Percentiles rank a stretch among this genome's conserved stretches.
These are phyloP conservation scores for Temnothorax curvispinosus DNA, from an alignment of 1,140 invertebrate genomes.

Conservation along the genomic window DNA sequence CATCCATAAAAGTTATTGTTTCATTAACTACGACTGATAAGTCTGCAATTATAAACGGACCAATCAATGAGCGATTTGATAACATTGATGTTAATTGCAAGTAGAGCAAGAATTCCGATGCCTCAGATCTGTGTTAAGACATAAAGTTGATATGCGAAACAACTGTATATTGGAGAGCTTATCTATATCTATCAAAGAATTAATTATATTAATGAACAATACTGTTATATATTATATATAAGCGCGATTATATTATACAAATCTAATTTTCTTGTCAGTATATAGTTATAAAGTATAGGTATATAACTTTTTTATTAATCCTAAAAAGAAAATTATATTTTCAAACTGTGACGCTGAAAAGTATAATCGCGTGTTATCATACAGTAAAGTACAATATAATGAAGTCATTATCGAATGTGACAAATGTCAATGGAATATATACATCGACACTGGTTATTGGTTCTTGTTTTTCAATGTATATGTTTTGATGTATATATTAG, in stretches of 20 bases:
- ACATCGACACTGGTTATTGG: too few species aligned
- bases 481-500: too few species aligned
- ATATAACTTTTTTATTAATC: too few species aligned
- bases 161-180: background rate
- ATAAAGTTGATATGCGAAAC: background rate
- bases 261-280: too few species aligned
- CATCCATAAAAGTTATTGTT: conserved; percentile 35
- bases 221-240: background rate
- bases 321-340: too few species aligned
- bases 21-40: background rate
- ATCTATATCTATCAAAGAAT: background rate
- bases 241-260: background rate
- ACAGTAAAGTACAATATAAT: too few species aligned
- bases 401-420: too few species aligned
- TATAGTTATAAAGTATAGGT: too few species aligned
- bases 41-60: background rate
- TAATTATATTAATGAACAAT: conserved; percentile 2
- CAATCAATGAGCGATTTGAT: background rate
- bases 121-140: background rate
- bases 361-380: too few species aligned
- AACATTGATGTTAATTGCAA: background rate
- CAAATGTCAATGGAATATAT: too few species aligned
- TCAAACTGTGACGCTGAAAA: too few species aligned
- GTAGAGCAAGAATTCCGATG: background rate
- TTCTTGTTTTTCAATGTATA: too few species aligned